Evolutionary conservation across 2,113 vertebrate genomes (phyloP), one percentile per base, ranked within the genome.

Genomic region (Centropus bengalensis): DNA sequence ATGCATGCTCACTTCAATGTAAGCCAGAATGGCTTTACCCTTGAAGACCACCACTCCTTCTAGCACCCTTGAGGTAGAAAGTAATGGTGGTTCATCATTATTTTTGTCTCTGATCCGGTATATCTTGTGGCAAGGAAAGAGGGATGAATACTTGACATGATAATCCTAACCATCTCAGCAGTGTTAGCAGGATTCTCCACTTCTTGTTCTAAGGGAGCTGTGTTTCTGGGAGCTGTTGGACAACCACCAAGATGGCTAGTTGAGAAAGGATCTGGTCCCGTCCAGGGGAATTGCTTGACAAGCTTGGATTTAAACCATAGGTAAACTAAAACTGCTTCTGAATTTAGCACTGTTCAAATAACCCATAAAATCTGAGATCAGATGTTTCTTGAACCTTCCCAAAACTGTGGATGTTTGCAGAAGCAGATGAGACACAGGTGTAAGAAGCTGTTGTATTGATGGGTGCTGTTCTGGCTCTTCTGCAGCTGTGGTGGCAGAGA

Each of bases 141-240:
- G 18, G 8, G 28, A 15, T 24, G 42, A 78, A 67, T 36, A 89
- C 47, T 24, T 59, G 28, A 42, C 11, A 3, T 0, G 0, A 24
- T 23, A 26, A 55, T 63, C 36, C 36, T 59, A 56, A 78, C 36
- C 14, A 3, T 32, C 21, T 79, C n/a, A 10, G 38, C 45, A 69
- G 28, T 0, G 0, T 24, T 33, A 60, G 5, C 32, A 60, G 17
- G n/a, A 22, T 21, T 59, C 7, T 24, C 17, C n/a, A 10, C 42
- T 74, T 69, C 68, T 17, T 78, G 30, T 13, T 30, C n/a, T 5
- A 45, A 27, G 20, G 36, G 9, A 56, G 13, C n/a, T 67, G 21
- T 1, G 0, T 8, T 84, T 78, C 69, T 89, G 78, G 44, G 16
- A 7, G 26, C 30, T 56, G n/a, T 55, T 3, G 5, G 60, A 36